Base-by-base conservation (phyloP, 2,113 vertebrate species). In the Camelus dromedarius region DNA sequence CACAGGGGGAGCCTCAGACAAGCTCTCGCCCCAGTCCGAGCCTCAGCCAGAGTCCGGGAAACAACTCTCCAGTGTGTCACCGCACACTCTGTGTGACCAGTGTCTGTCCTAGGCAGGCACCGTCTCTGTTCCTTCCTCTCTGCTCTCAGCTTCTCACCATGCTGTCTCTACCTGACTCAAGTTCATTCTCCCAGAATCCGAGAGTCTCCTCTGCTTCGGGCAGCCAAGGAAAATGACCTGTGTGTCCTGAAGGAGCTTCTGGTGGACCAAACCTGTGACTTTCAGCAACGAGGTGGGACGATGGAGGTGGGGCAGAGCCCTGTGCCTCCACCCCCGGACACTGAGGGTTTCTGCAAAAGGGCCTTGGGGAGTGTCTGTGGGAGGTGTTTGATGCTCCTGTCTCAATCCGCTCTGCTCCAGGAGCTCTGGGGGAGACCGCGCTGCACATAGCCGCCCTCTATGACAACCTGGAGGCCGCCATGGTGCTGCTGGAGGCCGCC, bases 401-500 rank as follows among this genome's bases (percentile, higher is more conserved):
- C 98, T 54, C 98, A 42, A 42, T 42, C 38, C 38, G 98, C 8
- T 98, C 98, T 26, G 1, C 32, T 75, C 22, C 60, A 98, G 97
- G 95, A 3, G 99, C 99, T 8, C 97, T 99, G 8, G 99, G 99
- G 38, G 99, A 99, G 97, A 99, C 99, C 0, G 99, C 99, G 0
- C 98, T 99, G 38, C 99, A 99, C 0, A 82, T 99, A 0, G 99
- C 99, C 0, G 99, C 98, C 35, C 98, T 99, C 97, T 99, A 99
- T 19, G 99, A 99, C 92, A 99, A 99, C 77, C 75, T 99, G n/a
- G 99, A 99, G 28, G 99, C 99, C 0, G 99, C 99, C 6, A 70
- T 99, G 72, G 97, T 98, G 93, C 97, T 99, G 80, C 99, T 99
- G 98, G 99, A 99, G 24, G 99, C 98, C 16, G 99, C 98, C 90